Conservation (phyloP, 2,113 vertebrate species). For the Lagenorhynchus albirostris region DNA sequence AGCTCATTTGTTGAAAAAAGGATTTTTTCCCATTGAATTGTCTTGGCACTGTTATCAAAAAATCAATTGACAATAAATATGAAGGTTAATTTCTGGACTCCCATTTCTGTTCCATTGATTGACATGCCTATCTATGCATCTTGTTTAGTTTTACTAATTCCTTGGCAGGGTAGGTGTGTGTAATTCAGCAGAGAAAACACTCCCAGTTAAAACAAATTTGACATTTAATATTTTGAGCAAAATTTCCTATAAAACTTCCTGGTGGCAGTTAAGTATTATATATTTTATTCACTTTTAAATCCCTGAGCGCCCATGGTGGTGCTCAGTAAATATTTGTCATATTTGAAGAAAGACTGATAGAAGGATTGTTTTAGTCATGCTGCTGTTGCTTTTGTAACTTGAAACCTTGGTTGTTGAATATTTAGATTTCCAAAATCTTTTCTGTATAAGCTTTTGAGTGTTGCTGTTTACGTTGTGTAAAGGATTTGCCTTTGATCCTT, state of each 20-base stretch:
- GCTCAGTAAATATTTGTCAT: not conserved
- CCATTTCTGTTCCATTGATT: not conserved
- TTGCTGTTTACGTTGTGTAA: not conserved
- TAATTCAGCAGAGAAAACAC: slow-evolving; percentile 11
- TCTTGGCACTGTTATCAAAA: not conserved
- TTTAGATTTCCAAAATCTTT: not conserved
- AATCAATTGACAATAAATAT: not conserved
- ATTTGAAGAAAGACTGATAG: not conserved
- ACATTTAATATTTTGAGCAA: slow-evolving; percentile 32
- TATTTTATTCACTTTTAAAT: not conserved
- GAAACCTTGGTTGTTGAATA: not conserved
- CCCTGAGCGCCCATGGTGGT: not conserved
- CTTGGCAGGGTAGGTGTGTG: not conserved
- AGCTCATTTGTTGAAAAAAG: not conserved
- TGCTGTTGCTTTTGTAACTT: not conserved
- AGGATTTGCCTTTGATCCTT: slow-evolving; percentile 9
- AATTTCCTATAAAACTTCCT: not conserved
- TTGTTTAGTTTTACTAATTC: not conserved
- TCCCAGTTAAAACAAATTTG: not conserved
- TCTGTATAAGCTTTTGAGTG: not conserved
- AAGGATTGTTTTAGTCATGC: not conserved
- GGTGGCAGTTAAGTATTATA: not conserved
- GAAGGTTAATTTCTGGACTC: not conserved
- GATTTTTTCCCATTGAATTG: not conserved
- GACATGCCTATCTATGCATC: not conserved